These are phyloP conservation scores for Acanthurus leucopareius DNA, from an alignment of 2,797 vertebrate genomes.

Conservation along the genomic window DNA sequence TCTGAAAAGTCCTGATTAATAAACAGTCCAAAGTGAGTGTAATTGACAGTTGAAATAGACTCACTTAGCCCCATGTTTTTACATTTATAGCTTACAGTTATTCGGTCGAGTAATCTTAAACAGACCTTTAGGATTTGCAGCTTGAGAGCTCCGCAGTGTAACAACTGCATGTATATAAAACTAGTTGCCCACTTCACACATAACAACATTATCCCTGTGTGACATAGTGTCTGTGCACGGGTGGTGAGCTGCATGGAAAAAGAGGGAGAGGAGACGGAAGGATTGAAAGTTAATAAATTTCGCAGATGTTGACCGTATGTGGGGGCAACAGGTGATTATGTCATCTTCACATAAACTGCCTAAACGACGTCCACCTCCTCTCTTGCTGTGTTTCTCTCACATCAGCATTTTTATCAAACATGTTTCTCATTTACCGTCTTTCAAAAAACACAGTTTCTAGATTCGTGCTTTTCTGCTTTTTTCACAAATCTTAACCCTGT, in stretches of 20 bases:
- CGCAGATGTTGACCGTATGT: conserved; percentile 72
- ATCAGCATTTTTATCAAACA: conserved; percentile 35
- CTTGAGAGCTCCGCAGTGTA: conserved; percentile 8
- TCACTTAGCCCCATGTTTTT: not conserved
- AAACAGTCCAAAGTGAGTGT: not conserved
- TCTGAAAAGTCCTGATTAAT: not conserved
- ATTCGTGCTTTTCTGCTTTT: not conserved
- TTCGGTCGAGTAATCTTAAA: not conserved
- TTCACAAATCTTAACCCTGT: conserved; percentile 24
- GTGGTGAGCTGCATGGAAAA: conserved; percentile 58
- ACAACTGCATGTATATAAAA: conserved; percentile 42
- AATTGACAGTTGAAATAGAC: not conserved
- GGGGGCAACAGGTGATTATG: conserved; percentile 78
- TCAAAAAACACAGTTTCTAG: not conserved
- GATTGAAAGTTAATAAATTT: conserved; percentile 61
- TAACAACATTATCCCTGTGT: conserved; percentile 31
- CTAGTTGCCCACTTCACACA: conserved; percentile 30
- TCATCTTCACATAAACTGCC: conserved; percentile 73
- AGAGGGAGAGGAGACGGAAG: conserved; percentile 19
- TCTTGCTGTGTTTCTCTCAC: conserved; percentile 1
- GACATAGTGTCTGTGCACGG: conserved; percentile 50
- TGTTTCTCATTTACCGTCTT: conserved; percentile 8
- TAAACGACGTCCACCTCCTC: conserved; percentile 43
- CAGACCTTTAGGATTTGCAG: conserved; percentile 1
- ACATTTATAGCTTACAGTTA: not conserved